These are phyloP conservation scores for Drosophila tsacasi DNA, from an alignment of 1,140 invertebrate species.

Conservation along the genomic window DNA sequence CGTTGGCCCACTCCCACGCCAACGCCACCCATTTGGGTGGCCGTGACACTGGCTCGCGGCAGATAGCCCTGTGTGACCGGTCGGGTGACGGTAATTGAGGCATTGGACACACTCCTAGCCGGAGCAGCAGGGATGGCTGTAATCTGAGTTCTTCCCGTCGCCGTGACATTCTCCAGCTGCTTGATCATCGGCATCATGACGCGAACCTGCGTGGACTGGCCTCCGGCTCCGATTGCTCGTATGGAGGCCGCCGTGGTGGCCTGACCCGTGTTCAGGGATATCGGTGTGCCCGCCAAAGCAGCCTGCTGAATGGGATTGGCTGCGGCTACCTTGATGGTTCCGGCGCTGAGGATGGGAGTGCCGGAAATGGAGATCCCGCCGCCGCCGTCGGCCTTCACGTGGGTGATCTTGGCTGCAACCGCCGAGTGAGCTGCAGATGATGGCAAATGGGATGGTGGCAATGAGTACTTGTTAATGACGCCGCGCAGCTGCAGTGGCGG, in stretches of 20 bases:
- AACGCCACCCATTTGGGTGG: conserved; percentile 76
- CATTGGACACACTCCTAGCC: conserved; percentile 74
- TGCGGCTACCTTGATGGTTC: conserved; percentile 74
- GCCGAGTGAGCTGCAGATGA: conserved; percentile 68
- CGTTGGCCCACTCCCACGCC: conserved; percentile 65
- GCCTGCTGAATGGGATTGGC: conserved; percentile 57
- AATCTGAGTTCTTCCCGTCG: conserved; percentile 77
- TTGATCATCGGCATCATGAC: conserved; percentile 84
- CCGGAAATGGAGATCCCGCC: conserved; percentile 68
- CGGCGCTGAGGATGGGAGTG: conserved; percentile 70
- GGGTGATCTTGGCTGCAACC: conserved; percentile 81
- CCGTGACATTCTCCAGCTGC: conserved; percentile 77
- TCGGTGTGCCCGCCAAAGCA: conserved; percentile 66
- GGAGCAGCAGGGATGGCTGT: conserved; percentile 80
- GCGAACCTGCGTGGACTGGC: conserved; percentile 81
- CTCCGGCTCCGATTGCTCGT: conserved; percentile 72
- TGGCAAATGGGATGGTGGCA: conserved; percentile 62
- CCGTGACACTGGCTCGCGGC: conserved; percentile 75
- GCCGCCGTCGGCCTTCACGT: conserved; percentile 70
- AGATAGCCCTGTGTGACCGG: conserved; percentile 75
- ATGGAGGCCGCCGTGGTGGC: conserved; percentile 73
- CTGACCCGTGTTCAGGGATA: conserved; percentile 65
- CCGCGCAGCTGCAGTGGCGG: conserved; percentile 69
- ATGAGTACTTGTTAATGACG: conserved; percentile 75
- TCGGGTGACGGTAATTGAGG: conserved; percentile 83